phyloP scores from a whole-genome alignment of 2,888 invertebrate species.

The Drosophila anomelani region DNA sequence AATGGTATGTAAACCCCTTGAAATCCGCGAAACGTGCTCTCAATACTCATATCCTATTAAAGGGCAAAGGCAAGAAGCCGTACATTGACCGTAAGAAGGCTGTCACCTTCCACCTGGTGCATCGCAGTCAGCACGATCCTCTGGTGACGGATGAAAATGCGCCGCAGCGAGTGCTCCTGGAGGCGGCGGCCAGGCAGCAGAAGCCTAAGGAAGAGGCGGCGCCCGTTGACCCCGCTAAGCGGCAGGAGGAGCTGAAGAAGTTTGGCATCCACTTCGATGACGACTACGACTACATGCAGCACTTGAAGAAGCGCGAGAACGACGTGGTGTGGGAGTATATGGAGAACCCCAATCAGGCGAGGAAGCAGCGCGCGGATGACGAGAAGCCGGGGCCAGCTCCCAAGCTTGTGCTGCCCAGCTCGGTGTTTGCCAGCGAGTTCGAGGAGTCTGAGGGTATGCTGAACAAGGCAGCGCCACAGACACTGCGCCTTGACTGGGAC shows the following conservation, averaged over 20 bases:
- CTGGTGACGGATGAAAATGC: slow-evolving; percentile 94
- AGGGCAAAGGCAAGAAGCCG: slow-evolving; percentile 83
- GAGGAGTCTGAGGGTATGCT: slow-evolving; percentile 92
- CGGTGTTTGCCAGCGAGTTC: slow-evolving; percentile 93
- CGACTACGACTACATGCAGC: slow-evolving; percentile 97
- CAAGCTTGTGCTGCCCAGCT: slow-evolving; percentile 90
- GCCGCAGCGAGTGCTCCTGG: slow-evolving; percentile 93
- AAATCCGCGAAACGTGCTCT: background rate
- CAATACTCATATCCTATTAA: background rate
- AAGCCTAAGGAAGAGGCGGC: slow-evolving; percentile 56
- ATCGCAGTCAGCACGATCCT: slow-evolving; percentile 97
- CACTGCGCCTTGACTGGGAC: slow-evolving; percentile 90
- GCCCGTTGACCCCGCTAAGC: slow-evolving; percentile 85
- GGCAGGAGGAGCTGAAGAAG: slow-evolving; percentile 90
- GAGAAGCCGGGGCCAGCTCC: slow-evolving; percentile 55
- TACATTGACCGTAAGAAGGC: slow-evolving; percentile 97
- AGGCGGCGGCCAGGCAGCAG: slow-evolving; percentile 82
- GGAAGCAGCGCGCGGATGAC: slow-evolving; percentile 64
- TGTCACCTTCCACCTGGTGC: slow-evolving; percentile 95
- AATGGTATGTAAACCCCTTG: slow-evolving; percentile 14
- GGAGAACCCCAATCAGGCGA: slow-evolving; percentile 82
- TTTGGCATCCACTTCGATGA: slow-evolving; percentile 97
- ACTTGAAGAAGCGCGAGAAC: slow-evolving; percentile 86
- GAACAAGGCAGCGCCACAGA: slow-evolving; percentile 83
- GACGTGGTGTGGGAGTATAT: slow-evolving; percentile 84